Percentiles rank a stretch among this genome's conserved stretches.
Conservation (phyloP, 2,888 invertebrate genomes). For the Hanleya hanleyi region DNA sequence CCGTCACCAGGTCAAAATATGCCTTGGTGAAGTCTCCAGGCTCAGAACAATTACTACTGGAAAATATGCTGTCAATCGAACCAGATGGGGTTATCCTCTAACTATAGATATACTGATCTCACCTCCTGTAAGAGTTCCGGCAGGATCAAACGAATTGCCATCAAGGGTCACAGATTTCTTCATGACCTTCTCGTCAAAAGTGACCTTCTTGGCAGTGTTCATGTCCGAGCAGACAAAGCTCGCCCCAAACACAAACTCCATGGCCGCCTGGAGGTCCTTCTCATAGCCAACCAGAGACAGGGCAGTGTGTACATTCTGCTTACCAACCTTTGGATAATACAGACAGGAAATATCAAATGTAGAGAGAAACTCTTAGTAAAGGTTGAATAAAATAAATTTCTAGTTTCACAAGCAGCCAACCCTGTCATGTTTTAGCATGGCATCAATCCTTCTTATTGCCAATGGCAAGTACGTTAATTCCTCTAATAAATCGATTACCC, state of each 20-base stretch:
- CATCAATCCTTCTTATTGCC: too few species aligned
- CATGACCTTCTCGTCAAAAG: constrained; percentile 79
- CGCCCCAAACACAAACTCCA: constrained; percentile 90
- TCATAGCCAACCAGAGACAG: constrained; percentile 85
- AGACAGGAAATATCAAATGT: constrained; percentile 1
- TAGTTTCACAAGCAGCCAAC: too few species aligned
- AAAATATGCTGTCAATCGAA: too few species aligned
- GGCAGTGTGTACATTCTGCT: constrained; percentile 87
- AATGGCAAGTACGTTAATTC: neutral
- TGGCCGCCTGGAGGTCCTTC: constrained; percentile 80
- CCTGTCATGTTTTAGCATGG: neutral
- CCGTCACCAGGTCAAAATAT: too few species aligned
- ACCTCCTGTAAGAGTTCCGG: constrained; percentile 93
- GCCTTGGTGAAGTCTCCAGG: too few species aligned
- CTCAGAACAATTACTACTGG: too few species aligned
- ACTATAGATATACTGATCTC: too few species aligned
- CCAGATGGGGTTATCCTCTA: too few species aligned
- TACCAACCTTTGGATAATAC: constrained; percentile 78
- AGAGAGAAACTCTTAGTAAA: neutral
- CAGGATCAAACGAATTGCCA: constrained; percentile 93
- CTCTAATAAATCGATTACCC: too few species aligned
- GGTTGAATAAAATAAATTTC: too few species aligned
- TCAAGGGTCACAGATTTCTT: constrained; percentile 84
- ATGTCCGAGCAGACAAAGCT: constrained; percentile 89
- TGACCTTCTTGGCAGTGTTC: constrained; percentile 85